phyloP scores from a whole-genome alignment of 2,888 invertebrate genomes.

The Catocala fraxini region DNA sequence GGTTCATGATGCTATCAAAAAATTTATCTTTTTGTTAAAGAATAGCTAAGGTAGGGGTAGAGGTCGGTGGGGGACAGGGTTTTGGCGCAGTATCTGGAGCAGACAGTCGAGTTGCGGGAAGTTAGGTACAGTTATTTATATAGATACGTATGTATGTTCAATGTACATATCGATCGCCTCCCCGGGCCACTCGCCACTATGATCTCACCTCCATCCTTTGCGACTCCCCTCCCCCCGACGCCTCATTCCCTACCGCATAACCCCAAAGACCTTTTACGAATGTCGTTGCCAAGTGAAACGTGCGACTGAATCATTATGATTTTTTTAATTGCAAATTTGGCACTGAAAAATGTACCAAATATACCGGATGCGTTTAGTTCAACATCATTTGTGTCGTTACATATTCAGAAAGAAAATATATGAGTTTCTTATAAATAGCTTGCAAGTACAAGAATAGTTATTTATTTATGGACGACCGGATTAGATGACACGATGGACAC shows the following conservation, averaged over 20 bases:
- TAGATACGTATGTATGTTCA: slow-evolving; percentile 86
- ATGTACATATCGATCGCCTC: slow-evolving; percentile 88
- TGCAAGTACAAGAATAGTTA: too few relatives aligned
- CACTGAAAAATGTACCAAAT: background rate
- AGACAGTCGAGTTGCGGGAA: slow-evolving; percentile 86
- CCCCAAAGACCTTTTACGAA: slow-evolving; percentile 77
- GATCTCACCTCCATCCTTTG: slow-evolving; percentile 87
- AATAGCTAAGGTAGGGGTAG: slow-evolving; percentile 64
- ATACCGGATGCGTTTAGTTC: background rate
- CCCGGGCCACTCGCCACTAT: slow-evolving; percentile 87
- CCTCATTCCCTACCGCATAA: slow-evolving; percentile 71
- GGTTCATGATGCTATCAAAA: slow-evolving; percentile 39
- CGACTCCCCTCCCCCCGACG: slow-evolving; percentile 68
- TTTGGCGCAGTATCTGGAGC: slow-evolving; percentile 87
- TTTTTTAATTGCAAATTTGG: background rate
- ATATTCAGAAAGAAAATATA: too few relatives aligned
- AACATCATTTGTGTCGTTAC: too few relatives aligned
- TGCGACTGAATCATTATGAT: slow-evolving; percentile 47
- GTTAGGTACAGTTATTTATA: slow-evolving; percentile 86
- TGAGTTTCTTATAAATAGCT: too few relatives aligned
- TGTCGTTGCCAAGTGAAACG: slow-evolving; percentile 58
- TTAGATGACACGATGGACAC: too few relatives aligned
- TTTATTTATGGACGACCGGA: too few relatives aligned
- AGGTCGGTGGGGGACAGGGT: slow-evolving; percentile 71
- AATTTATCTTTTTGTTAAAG: slow-evolving; percentile 59